Base-by-base conservation (phyloP, 2,888 invertebrate genomes). In the Cheiracanthium punctorium region DNA sequence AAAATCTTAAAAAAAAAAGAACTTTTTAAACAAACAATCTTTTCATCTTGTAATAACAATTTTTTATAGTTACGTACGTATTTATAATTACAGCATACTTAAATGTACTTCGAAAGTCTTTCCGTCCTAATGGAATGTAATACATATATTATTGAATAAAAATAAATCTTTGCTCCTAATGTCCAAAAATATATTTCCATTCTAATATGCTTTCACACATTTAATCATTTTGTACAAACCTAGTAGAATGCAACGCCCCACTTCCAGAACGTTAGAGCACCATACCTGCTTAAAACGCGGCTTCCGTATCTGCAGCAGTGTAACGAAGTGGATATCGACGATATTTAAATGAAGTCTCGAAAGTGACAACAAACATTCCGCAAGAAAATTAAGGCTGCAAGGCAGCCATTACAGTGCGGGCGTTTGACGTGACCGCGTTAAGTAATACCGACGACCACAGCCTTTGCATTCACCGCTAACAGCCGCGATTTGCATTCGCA, bases 321-420 rank as follows among this genome's bases (percentile, higher is more conserved):
- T 41, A 76, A 76, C 64, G 76, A 82, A 75, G 75, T 69, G 29
- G 64, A 24, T 64, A 64, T 43, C 20, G 33, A 14, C 71, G 43
- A 17, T 37, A 76, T 82, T 71, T 64, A 82, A 76, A 76, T 58
- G 76, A 74, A 74, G 80, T 72, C 72, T 41, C 67, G 32, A 76
- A 82, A 82, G 82, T 82, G 82, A 82, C 82, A 82, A 82, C 76
- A 82, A 76, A 82, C 76, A 82, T 71, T 75, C 76, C 52, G 71
- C 71, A 76, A 82, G 82, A 82, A 82, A 76, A 82, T 82, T 76
- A 76, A 82, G 82, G 58, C 58, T 37, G 33, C 33, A 75, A 82
- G 76, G 75, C 41, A 70, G 75, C 70, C 82, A 82, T 82, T 82
- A 82, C 58, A 71, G 70, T 20, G 58, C 48, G 37, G 67, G 74